Base-by-base conservation (phyloP, 35 echinoderm and acorn worm genomes). In the Diadema setosum region DNA sequence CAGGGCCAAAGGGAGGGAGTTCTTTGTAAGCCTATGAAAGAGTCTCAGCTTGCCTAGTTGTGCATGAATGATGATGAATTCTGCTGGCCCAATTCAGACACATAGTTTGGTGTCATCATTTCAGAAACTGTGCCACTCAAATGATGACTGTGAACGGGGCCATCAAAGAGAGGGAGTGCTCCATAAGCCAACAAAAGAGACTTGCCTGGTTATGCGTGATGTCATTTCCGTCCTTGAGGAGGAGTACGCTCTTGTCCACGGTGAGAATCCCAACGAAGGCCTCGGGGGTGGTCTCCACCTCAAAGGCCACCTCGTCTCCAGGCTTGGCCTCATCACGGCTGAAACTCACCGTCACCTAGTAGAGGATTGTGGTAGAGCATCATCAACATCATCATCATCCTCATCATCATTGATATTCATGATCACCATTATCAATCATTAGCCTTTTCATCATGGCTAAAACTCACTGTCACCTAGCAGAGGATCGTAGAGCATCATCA, bases 191-290 rank as follows among this genome's bases (percentile, higher is more conserved):
- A 52, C 48, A 76, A 2, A 76, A 37, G 15, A 6, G 35, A 45
- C 82, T 76, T 41, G 94, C 96, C 90, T 92, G 65, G 37, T 91
- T 67, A 60, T 94, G 86, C 15, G 96, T 99, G 82, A 99, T 90
- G 88, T 99, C 96, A 81, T 99, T 99, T 27, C 96, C 93, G 40
- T 93, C 90, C 37, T 89, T 89, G 11, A 95, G 70, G 15, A 99
- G 70, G 8, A 88, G 35, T 11, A 99, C 96, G 81, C 96, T 99
- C 42, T 91, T 90, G 67, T 99, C 96, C 5, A 99, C 88, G 18
- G 96, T 93, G 5, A 99, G 76, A 50, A 99, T 76, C 16, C 85
- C 93, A 2, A 99, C 90, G 37, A 75, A 89, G 3, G 96, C 91
- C 3, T 75, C 56, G 15, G 89, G 39, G 5, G 85, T 89, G 30